Conservation (phyloP, 2,888 invertebrate genomes). For the Bembecia ichneumoniformis region DNA sequence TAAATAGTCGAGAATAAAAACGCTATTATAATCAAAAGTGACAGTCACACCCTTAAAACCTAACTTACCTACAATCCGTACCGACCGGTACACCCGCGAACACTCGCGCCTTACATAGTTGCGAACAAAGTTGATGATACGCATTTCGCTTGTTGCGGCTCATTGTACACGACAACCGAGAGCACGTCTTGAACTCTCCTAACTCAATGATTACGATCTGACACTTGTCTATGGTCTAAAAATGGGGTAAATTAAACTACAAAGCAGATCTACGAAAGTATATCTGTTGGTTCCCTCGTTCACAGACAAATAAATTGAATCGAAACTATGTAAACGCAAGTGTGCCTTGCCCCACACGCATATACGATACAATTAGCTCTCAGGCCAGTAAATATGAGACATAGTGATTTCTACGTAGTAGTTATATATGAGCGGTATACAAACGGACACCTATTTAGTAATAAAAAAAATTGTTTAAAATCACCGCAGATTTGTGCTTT, state of each 20-base stretch:
- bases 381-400: slow-evolving; percentile 62
- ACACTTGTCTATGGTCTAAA: too few relatives aligned
- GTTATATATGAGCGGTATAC: slow-evolving; percentile 53
- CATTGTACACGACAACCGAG: too few relatives aligned
- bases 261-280: too few relatives aligned
- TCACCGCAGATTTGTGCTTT: not conserved
- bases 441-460: slow-evolving; percentile 9
- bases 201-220: too few relatives aligned
- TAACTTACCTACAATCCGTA: slow-evolving; percentile 49
- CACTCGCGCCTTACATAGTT: too few relatives aligned
- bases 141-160: too few relatives aligned
- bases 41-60: slow-evolving; percentile 57
- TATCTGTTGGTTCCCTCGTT: too few relatives aligned
- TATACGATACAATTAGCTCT: slow-evolving; percentile 14
- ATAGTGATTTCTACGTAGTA: slow-evolving; percentile 53
- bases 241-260: too few relatives aligned
- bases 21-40: slow-evolving; percentile 30
- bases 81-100: slow-evolving; percentile 40
- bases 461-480: not conserved
- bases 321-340: too few relatives aligned
- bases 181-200: too few relatives aligned
- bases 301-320: too few relatives aligned
- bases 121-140: too few relatives aligned
- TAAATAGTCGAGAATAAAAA: slow-evolving; percentile 37
- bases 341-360: slow-evolving; percentile 11